phyloP scores from a whole-genome alignment of 2,888 invertebrate species.

The Achlya flavicornis region DNA sequence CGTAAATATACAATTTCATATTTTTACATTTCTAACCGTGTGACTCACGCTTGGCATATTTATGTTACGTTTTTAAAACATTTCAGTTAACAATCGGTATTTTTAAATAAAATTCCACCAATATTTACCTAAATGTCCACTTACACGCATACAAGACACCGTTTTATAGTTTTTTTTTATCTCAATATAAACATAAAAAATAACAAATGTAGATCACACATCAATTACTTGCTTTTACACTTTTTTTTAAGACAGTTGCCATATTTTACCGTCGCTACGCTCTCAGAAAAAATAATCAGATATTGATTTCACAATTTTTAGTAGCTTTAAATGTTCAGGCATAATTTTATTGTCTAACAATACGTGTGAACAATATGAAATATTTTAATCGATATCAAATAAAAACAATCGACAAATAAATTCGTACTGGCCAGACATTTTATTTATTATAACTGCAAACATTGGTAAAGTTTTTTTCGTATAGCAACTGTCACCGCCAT shows the following conservation, averaged over 20 bases:
- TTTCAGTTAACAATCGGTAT: constrained; percentile 21
- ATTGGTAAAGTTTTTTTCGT: not conserved
- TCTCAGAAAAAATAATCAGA: constrained; percentile 4
- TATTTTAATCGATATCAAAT: constrained; percentile 4
- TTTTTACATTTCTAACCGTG: constrained; percentile 20
- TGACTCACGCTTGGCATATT: constrained; percentile 54
- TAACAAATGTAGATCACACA: constrained; percentile 61
- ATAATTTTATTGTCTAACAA: constrained; percentile 41
- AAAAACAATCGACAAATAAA: constrained; percentile 16
- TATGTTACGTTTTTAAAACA: constrained; percentile 26
- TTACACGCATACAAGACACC: constrained; percentile 55
- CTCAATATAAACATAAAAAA: constrained; percentile 79
- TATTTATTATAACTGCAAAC: constrained; percentile 12
- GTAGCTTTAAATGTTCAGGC: constrained; percentile 24
- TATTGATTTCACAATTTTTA: not conserved
- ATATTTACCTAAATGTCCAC: constrained; percentile 52
- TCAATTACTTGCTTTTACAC: constrained; percentile 50
- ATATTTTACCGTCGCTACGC: constrained; percentile 21
- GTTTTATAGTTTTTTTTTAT: constrained; percentile 52
- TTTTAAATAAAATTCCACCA: constrained; percentile 51
- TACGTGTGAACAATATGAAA: constrained; percentile 22
- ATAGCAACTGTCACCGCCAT: constrained; percentile 44
- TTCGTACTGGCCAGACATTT: constrained; percentile 21
- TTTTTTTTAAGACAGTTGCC: constrained; percentile 64
- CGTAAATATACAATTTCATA: constrained; percentile 35